These are phyloP conservation scores for Caenorhabditis sp. DNA, from an alignment of 2,888 invertebrate genomes.

Conservation along the genomic window DNA sequence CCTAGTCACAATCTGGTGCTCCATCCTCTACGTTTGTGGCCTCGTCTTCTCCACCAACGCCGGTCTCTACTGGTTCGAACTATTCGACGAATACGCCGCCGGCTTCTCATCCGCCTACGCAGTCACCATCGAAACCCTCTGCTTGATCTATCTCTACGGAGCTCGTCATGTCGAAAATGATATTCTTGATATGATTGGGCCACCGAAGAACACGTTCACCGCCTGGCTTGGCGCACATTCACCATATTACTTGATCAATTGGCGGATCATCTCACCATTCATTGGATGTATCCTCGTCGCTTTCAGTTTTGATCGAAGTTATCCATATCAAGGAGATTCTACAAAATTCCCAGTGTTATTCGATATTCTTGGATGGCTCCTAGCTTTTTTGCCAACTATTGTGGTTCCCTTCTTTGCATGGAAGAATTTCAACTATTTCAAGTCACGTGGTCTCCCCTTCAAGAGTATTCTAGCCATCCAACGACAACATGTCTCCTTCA, in stretches of 20 bases:
- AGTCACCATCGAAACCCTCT: neutral
- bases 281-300: conserved; percentile 17
- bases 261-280: conserved; percentile 17
- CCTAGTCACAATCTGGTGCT: neutral
- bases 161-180: neutral
- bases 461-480: neutral
- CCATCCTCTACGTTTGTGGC: neutral
- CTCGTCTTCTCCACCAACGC: neutral
- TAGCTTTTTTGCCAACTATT: conserved; percentile 10
- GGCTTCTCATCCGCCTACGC: conserved; percentile 2
- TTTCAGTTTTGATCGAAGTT: conserved; percentile 5
- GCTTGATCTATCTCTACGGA: conserved; percentile 5
- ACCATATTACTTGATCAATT: conserved; percentile 19
- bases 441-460: neutral
- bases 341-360: conserved; percentile 14
- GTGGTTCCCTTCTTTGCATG: conserved; percentile 11
- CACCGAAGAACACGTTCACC: neutral
- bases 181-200: conserved; percentile 3
- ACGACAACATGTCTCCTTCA: neutral
- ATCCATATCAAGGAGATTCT: conserved; percentile 7
- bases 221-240: neutral
- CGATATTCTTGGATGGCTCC: conserved; percentile 22
- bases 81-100: conserved; percentile 3
- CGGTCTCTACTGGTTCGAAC: conserved; percentile 8
- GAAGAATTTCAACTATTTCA: neutral